Evolutionary conservation across 2,888 invertebrate genomes (phyloP).

Genomic region (Pediacus dermestoides): DNA sequence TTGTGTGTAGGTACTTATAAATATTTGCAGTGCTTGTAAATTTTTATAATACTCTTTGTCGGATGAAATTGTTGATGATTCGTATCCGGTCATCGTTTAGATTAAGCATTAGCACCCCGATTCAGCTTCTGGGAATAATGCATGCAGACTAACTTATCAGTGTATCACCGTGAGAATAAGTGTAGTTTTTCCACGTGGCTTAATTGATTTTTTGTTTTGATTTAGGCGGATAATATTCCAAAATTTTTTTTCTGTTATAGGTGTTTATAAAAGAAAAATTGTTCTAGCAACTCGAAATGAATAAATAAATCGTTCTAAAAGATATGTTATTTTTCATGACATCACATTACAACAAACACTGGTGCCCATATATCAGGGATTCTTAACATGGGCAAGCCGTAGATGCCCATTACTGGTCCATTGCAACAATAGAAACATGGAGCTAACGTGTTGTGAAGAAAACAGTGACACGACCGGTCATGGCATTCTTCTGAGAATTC

Average conservation of each 20-base stretch:
- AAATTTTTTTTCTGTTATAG: not conserved
- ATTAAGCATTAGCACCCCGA: conserved; percentile 40
- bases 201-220: too few species aligned
- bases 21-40: conserved; percentile 12
- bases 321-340: conserved; percentile 1
- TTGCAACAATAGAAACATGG: conserved; percentile 15
- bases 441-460: conserved; percentile 12
- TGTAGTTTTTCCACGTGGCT: too few species aligned
- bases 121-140: conserved; percentile 20
- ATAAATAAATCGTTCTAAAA: conserved; percentile 7
- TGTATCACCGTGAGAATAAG: conserved; percentile 1
- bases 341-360: not conserved
- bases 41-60: conserved; percentile 16
- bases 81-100: conserved; percentile 10
- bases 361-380: conserved; percentile 13
- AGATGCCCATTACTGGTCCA: conserved; percentile 14
- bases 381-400: too few species aligned
- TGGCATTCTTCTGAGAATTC: conserved; percentile 30
- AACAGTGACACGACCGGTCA: conserved; percentile 22
- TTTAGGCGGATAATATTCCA: too few species aligned
- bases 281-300: not conserved
- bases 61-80: conserved; percentile 16
- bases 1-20: too few species aligned
- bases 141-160: conserved; percentile 20
- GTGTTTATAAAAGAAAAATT: not conserved